phyloP scores from a whole-genome alignment of 2,113 vertebrate species.

The Leptosomus discolor region DNA sequence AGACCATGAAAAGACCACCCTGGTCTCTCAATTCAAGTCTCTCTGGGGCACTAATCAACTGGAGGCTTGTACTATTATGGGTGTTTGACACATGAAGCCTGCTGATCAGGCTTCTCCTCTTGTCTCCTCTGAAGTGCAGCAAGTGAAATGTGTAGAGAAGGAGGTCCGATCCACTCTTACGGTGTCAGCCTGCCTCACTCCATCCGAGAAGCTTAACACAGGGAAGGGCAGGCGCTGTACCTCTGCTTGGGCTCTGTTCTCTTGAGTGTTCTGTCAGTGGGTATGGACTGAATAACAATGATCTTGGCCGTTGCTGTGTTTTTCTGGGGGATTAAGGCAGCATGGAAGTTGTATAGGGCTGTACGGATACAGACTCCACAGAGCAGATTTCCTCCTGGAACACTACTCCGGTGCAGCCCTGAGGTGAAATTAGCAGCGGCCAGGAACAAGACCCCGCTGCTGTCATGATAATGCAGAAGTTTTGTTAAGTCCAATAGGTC shows the following conservation, averaged over 20 bases:
- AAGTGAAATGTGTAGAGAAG: background rate
- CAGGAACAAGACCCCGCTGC: background rate
- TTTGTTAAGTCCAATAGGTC: background rate
- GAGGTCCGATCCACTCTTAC: background rate
- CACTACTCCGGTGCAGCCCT: background rate
- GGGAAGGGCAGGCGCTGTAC: background rate
- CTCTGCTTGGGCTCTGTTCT: background rate
- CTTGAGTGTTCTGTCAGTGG: background rate
- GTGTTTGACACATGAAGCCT: background rate
- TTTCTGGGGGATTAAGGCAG: background rate
- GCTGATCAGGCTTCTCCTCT: background rate
- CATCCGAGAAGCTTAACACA: background rate
- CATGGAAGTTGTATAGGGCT: background rate
- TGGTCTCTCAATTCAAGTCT: background rate
- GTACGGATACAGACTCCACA: background rate
- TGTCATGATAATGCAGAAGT: background rate
- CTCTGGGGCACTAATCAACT: background rate
- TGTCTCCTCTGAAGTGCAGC: background rate
- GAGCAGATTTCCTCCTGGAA: background rate
- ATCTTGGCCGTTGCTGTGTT: background rate
- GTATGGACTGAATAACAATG: background rate
- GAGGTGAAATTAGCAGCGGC: background rate
- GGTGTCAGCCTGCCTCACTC: background rate
- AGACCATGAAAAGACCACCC: slow-evolving; percentile 43
- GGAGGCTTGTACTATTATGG: background rate